These are phyloP conservation scores for Meloidogyne exigua DNA, from an alignment of 1,140 invertebrate genomes.

Conservation along the genomic window DNA sequence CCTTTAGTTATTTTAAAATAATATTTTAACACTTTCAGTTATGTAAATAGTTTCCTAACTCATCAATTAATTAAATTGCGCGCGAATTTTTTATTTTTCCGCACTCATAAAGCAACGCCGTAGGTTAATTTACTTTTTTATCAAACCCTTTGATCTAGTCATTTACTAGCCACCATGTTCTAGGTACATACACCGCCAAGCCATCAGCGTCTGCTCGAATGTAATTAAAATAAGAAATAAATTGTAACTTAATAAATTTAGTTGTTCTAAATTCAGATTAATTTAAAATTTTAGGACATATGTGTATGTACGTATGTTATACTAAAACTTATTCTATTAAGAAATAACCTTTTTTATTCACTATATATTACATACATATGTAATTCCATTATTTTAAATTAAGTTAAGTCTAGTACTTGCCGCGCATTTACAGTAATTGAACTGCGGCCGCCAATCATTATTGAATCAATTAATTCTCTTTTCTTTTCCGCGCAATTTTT, in stretches of 20 bases:
- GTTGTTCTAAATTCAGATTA: no score
- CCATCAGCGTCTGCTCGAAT: not conserved
- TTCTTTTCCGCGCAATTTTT: not conserved
- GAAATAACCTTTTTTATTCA: no score
- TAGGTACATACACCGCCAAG: slow-evolving; percentile 6
- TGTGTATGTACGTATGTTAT: no score
- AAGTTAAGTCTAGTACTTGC: no score
- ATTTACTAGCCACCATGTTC: not conserved
- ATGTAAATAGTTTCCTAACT: no score
- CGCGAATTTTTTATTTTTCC: not conserved
- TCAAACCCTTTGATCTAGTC: not conserved
- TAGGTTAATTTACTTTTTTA: not conserved
- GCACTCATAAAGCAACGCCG: not conserved
- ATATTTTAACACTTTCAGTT: no score
- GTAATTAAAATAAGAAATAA: not conserved
- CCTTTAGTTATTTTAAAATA: no score
- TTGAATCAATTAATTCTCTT: not conserved
- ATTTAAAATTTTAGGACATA: no score
- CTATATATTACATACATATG: no score
- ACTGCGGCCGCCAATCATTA: not conserved
- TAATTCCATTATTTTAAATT: no score
- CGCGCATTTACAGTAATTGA: no score
- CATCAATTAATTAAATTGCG: not conserved
- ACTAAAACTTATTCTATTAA: no score
- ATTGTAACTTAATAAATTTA: not conserved